Percentiles rank a stretch among this genome's conserved stretches.
These are phyloP conservation scores for Scaptomyza caliginosa DNA, from an alignment of 2,888 invertebrate genomes.

Conservation along the genomic window DNA sequence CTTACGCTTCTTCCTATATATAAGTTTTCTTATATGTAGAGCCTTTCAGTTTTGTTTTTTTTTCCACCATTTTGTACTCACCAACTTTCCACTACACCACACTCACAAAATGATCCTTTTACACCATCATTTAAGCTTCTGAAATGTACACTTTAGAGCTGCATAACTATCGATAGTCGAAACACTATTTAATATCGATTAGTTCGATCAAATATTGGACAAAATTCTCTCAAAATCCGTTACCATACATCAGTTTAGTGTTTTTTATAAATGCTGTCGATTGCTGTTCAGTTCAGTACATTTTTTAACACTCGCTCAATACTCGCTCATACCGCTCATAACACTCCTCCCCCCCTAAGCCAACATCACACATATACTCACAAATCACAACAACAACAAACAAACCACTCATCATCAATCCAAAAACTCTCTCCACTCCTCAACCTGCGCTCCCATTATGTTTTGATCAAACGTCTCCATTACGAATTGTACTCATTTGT, in stretches of 20 bases:
- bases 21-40: slow-evolving; percentile 43
- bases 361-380: slow-evolving; percentile 60
- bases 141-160: slow-evolving; percentile 33
- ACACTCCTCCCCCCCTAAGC: slow-evolving; percentile 63
- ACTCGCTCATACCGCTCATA: slow-evolving; percentile 78
- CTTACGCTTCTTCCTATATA: slow-evolving; percentile 64
- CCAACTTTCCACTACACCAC: slow-evolving; percentile 38
- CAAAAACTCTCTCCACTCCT: slow-evolving; percentile 34
- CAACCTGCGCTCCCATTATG: slow-evolving; percentile 14
- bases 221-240: neutral
- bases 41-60: slow-evolving; percentile 40
- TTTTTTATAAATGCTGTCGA: slow-evolving; percentile 30
- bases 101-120: slow-evolving; percentile 38
- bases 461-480: slow-evolving; percentile 36
- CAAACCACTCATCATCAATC: slow-evolving; percentile 25
- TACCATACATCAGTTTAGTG: neutral
- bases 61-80: slow-evolving; percentile 55
- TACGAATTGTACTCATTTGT: slow-evolving; percentile 5
- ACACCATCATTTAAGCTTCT: slow-evolving; percentile 25
- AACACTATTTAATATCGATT: neutral
- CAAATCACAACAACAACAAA: slow-evolving; percentile 19
- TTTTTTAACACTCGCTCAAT: slow-evolving; percentile 67
- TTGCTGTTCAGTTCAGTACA: slow-evolving; percentile 43
- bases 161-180: slow-evolving; percentile 36
- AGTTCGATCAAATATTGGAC: slow-evolving; percentile 12